Evolutionary conservation across 2,888 invertebrate genomes (phyloP).

Genomic region (Panorpa germanica): DNA sequence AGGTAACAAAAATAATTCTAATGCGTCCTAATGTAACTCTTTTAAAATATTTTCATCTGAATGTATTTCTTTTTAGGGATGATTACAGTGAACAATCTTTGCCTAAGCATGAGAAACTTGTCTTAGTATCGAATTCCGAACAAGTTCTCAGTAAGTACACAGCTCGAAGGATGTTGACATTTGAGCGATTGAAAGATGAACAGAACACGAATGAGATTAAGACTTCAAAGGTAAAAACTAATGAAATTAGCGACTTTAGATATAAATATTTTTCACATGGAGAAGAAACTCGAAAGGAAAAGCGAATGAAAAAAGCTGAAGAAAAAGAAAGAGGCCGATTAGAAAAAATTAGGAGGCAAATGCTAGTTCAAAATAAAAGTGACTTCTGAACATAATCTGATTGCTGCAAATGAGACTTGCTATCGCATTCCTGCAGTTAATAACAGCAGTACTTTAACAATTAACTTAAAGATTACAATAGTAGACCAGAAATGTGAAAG

Average conservation of each 20-base stretch:
- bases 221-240: conserved; percentile 12
- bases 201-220: conserved; percentile 21
- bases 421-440: too few relatives aligned
- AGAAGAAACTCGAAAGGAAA: conserved; percentile 43
- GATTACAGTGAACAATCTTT: conserved; percentile 53
- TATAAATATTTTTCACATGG: conserved; percentile 52
- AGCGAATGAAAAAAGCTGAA: conserved; percentile 27
- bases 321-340: conserved; percentile 22
- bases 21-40: conserved; percentile 7
- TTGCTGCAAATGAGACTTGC: too few relatives aligned
- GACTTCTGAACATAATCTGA: too few relatives aligned
- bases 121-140: conserved; percentile 68
- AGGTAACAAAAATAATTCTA: too few relatives aligned
- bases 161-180: conserved; percentile 68
- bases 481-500: too few relatives aligned
- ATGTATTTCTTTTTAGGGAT: conserved; percentile 31
- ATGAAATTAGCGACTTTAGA: conserved; percentile 29
- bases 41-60: conserved; percentile 7
- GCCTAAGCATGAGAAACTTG: conserved; percentile 63
- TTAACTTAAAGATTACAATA: too few relatives aligned
- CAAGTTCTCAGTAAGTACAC: conserved; percentile 68
- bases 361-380: too few relatives aligned
- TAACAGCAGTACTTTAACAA: too few relatives aligned
- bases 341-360: too few relatives aligned
- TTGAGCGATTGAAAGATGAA: conserved; percentile 40